A percentile compares a stretch with the other conserved stretches of the same genome.
Conservation (phyloP, 2,797 vertebrate species). For the Synanceia verrucosa region DNA sequence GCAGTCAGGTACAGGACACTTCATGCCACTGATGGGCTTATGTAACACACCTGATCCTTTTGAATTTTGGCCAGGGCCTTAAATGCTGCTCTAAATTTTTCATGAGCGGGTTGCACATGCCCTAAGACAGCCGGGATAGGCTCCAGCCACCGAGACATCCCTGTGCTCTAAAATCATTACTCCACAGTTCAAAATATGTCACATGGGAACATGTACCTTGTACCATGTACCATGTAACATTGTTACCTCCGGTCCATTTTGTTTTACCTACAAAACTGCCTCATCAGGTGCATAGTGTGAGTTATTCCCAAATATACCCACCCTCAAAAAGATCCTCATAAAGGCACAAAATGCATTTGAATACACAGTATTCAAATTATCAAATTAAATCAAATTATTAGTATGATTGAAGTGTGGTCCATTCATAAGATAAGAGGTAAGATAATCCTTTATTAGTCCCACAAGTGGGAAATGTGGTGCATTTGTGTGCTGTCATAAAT, state of each 20-base stretch:
- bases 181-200: neutral
- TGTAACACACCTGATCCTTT: constrained; percentile 60
- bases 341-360: no score
- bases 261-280: neutral
- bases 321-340: no score
- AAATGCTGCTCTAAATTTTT: constrained; percentile 66
- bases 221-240: no score
- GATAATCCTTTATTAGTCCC: no score
- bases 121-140: no score
- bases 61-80: constrained; percentile 56
- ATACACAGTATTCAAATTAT: no score
- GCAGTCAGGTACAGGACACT: constrained; percentile 40
- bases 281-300: neutral
- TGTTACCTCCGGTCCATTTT: neutral
- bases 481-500: neutral
- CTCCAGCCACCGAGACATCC: constrained; percentile 3
- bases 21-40: constrained; percentile 36
- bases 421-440: no score
- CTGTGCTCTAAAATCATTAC: constrained; percentile 7
- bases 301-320: neutral
- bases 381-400: no score
- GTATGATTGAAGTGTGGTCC: no score
- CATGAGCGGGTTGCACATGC: constrained; percentile 41
- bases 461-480: no score
- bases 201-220: no score